Evolutionary conservation across 1,140 invertebrate species (phyloP).

Genomic region (Glomeris maerens): DNA sequence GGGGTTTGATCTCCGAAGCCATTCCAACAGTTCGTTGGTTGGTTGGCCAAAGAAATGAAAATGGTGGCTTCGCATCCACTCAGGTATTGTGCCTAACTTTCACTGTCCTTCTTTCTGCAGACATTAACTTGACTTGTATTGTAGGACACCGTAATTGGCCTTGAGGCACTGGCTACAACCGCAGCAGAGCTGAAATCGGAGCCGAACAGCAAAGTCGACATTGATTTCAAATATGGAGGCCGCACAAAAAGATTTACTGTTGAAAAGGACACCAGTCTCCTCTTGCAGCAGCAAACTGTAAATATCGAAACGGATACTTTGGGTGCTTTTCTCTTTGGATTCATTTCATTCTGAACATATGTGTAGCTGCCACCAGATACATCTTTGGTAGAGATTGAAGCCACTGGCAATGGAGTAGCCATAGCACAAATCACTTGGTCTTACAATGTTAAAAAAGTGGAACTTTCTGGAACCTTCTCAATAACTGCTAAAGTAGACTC

Average conservation of each 20-base stretch:
- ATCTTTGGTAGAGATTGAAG: slow-evolving; percentile 45
- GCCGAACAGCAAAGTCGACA: slow-evolving; percentile 36
- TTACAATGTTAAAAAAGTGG: too few species aligned
- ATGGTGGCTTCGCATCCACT: slow-evolving; percentile 69
- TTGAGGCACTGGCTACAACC: slow-evolving; percentile 53
- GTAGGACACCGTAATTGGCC: slow-evolving; percentile 55
- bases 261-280: slow-evolving; percentile 50
- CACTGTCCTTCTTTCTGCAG: too few species aligned
- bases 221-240: slow-evolving; percentile 38
- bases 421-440: slow-evolving; percentile 56
- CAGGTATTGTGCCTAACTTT: too few species aligned
- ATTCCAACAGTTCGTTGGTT: slow-evolving; percentile 66
- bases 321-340: neutral
- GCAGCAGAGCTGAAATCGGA: slow-evolving; percentile 43
- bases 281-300: slow-evolving; percentile 55
- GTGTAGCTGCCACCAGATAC: slow-evolving; percentile 39
- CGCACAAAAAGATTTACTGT: slow-evolving; percentile 43
- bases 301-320: slow-evolving; percentile 16
- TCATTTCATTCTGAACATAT: slow-evolving; percentile 12
- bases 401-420: slow-evolving; percentile 65
- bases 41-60: too few species aligned
- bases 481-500: too few species aligned
- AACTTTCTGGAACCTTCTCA: too few species aligned
- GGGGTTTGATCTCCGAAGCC: slow-evolving; percentile 49
- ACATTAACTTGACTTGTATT: slow-evolving; percentile 13